These are phyloP conservation scores for Aplocera efformata DNA, from an alignment of 2,888 invertebrate species.

Conservation along the genomic window DNA sequence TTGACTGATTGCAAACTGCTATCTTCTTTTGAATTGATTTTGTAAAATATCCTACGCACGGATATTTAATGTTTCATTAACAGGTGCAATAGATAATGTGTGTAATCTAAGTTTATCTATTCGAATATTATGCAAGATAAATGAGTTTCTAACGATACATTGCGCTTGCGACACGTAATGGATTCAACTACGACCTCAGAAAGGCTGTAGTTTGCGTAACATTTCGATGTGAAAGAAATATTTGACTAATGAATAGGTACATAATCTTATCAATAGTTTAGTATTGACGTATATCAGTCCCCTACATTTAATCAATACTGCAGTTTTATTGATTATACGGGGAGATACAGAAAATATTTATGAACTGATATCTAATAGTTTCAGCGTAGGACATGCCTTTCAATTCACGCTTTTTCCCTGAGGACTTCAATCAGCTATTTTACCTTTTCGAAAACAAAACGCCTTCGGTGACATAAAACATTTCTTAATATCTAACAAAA, in stretches of 20 bases:
- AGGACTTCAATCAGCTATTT: too few species aligned
- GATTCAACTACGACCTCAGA: conserved; percentile 54
- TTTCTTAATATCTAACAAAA: too few species aligned
- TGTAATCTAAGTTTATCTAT: conserved; percentile 32
- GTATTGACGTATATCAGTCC: conserved; percentile 3
- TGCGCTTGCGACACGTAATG: conserved; percentile 42
- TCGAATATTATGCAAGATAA: conserved; percentile 42
- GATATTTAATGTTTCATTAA: conserved; percentile 8
- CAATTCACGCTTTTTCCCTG: too few species aligned
- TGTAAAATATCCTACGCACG: too few species aligned
- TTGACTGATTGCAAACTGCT: too few species aligned
- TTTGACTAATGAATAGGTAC: conserved; percentile 15
- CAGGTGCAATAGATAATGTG: conserved; percentile 19
- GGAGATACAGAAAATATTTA: too few species aligned
- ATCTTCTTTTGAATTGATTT: too few species aligned
- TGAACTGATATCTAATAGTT: too few species aligned
- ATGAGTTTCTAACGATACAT: conserved; percentile 40
- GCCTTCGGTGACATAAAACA: too few species aligned
- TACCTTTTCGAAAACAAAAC: too few species aligned
- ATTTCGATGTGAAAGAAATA: conserved; percentile 23
- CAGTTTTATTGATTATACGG: too few species aligned
- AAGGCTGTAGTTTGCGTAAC: conserved; percentile 44
- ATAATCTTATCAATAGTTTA: conserved; percentile 16
- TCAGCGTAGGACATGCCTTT: too few species aligned
- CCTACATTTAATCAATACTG: background rate